These are phyloP conservation scores for Apocrypta bakeri DNA, from an alignment of 1,140 invertebrate species.

Conservation along the genomic window DNA sequence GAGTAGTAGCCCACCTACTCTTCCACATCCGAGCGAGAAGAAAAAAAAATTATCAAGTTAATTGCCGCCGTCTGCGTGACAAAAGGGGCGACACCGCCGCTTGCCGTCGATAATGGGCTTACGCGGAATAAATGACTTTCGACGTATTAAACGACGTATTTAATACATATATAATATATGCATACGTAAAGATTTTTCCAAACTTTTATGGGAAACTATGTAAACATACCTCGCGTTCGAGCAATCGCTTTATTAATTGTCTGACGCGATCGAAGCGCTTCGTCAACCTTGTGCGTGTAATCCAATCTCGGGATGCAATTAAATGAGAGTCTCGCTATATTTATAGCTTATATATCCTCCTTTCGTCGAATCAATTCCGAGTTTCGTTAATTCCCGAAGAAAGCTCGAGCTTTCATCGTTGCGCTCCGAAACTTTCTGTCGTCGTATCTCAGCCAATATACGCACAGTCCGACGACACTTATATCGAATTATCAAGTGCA, in stretches of 20 bases:
- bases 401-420: background rate
- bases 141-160: background rate
- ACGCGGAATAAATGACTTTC: background rate
- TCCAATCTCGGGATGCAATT: background rate
- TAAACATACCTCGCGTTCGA: too few species aligned
- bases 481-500: constrained; percentile 46
- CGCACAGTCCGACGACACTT: constrained; percentile 11
- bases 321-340: background rate
- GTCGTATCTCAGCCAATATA: background rate
- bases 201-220: too few species aligned
- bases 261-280: background rate
- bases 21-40: background rate
- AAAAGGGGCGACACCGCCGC: background rate
- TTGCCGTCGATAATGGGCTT: background rate
- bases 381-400: background rate
- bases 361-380: background rate
- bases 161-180: too few species aligned
- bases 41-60: constrained; percentile 11
- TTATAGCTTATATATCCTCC: background rate
- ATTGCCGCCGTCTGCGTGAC: constrained; percentile 9
- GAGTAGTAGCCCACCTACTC: too few species aligned
- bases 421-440: background rate
- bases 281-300: background rate
- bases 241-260: too few species aligned
- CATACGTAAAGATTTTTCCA: background rate